Evolutionary conservation across 2,888 invertebrate species (phyloP).

Genomic region (Papilio gigon): DNA sequence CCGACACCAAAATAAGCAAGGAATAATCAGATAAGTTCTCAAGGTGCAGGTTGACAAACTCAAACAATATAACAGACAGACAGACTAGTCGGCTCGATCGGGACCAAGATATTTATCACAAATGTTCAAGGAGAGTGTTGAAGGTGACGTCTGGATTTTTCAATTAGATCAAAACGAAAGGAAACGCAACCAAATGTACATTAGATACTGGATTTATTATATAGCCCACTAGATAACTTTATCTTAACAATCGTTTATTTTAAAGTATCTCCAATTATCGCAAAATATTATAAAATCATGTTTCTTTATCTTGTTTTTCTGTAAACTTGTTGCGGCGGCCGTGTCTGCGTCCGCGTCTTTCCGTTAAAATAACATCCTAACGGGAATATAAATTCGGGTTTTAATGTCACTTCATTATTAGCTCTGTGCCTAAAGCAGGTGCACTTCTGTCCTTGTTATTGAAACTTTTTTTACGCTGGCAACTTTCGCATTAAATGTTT

Average conservation of each 20-base stretch:
- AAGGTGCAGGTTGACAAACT: slow-evolving; percentile 45
- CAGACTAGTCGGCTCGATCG: slow-evolving; percentile 28
- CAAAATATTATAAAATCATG: slow-evolving; percentile 7
- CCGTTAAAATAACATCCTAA: slow-evolving; percentile 39
- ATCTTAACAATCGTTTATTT: too few species aligned
- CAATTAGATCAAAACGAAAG: neutral
- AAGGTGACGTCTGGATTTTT: slow-evolving; percentile 1
- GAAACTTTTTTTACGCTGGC: slow-evolving; percentile 33
- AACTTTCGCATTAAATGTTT: slow-evolving; percentile 39
- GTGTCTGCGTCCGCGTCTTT: slow-evolving; percentile 8
- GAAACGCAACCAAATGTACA: too few species aligned
- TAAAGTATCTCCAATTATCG: slow-evolving; percentile 9
- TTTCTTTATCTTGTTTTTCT: slow-evolving; percentile 8
- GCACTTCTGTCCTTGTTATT: slow-evolving; percentile 23
- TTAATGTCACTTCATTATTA: slow-evolving; percentile 39
- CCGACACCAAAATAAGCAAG: slow-evolving; percentile 44
- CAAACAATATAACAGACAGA: slow-evolving; percentile 42
- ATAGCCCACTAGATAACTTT: neutral
- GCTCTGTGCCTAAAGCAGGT: slow-evolving; percentile 24
- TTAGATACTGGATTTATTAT: too few species aligned
- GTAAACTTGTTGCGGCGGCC: slow-evolving; percentile 26
- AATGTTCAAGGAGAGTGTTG: slow-evolving; percentile 22
- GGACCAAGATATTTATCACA: slow-evolving; percentile 16
- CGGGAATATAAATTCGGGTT: slow-evolving; percentile 40
- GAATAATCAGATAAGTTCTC: slow-evolving; percentile 47